A percentile compares a stretch with the other conserved stretches of the same genome.
These are phyloP conservation scores for Rhabdophis nuchalis DNA, from an alignment of 2,797 vertebrate genomes.

Conservation along the genomic window DNA sequence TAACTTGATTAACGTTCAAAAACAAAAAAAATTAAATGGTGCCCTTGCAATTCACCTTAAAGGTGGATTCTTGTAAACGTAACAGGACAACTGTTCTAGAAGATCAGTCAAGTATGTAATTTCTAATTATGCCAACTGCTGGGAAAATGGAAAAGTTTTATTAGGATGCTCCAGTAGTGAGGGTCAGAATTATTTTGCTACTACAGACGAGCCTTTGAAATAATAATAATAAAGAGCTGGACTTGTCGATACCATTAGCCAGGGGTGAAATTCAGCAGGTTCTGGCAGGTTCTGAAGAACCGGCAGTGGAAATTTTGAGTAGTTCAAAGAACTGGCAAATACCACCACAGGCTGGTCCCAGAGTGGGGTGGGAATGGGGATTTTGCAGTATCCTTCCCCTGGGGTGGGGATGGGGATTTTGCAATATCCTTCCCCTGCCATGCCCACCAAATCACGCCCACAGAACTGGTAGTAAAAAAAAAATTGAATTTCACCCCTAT, in stretches of 20 bases:
- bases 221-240: background rate
- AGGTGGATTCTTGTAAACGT: background rate
- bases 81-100: background rate
- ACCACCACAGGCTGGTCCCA: too few relatives aligned
- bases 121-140: slow-evolving; percentile 25
- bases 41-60: background rate
- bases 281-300: too few relatives aligned
- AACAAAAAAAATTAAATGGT: background rate
- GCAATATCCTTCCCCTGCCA: too few relatives aligned
- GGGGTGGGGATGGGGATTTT: too few relatives aligned
- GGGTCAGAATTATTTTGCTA: slow-evolving; percentile 12
- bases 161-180: slow-evolving; percentile 5
- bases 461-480: too few relatives aligned
- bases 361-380: too few relatives aligned
- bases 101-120: slow-evolving; percentile 30
- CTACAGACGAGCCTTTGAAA: background rate
- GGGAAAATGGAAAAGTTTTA: slow-evolving; percentile 9
- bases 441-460: too few relatives aligned
- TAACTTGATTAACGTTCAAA: background rate
- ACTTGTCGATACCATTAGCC: background rate
- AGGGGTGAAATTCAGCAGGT: too few relatives aligned
- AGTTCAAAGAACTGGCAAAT: too few relatives aligned
- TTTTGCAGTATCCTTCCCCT: too few relatives aligned
- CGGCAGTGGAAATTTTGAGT: too few relatives aligned
- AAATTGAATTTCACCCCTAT: too few relatives aligned